Base-by-base conservation (phyloP, 1,140 invertebrate species). In the Saccostrea cuccullata region DNA sequence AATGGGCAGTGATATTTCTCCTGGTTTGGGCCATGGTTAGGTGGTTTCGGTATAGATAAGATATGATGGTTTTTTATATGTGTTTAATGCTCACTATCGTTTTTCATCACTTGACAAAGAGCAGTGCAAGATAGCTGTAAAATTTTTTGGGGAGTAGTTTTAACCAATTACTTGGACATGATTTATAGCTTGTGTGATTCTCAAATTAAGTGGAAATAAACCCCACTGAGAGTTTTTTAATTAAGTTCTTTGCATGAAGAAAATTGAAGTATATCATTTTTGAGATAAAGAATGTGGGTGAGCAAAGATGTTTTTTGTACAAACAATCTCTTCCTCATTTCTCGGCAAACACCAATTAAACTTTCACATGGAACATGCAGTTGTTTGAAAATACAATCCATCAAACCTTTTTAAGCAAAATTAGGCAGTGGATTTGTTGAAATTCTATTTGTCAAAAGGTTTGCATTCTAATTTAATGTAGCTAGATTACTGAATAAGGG, bases 101-200 rank as follows among this genome's bases (percentile, higher is more conserved):
- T 30, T n/a, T 77, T 77, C 23, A 77, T 77, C 70, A 36, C 15
- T 30, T 77, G 70, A 77, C 70, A 77, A 77, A 77, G 23, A 30
- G 30, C 70, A 77, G 23, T 26, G 15, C 15, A 77, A 36, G 70
- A 77, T 77, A 77, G 2, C 30, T 13, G 3, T 77, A 64, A 8
- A 64, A 20, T 20, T 64, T 77, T 73, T 77, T 77, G 30, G 30
- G 23, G 26, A 77, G 70, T 36, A 26, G 47, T 47, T 47, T 47
- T 77, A 30, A 77, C 70, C 70, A 77, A 77, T 77, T 77, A 77
- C 70, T 77, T 15, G 70, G 26, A 36, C 70, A 77, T 77, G 70
- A 77, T 77, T 77, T 77, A 77, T 77, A 40, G 70, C 70, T 77
- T 8, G 70, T 77, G 58, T 20, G 58, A 77, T 77, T 77, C 23